Percentiles rank a stretch among this genome's conserved stretches.
These are phyloP conservation scores for Caenorhabditis wallacei DNA, from an alignment of 2,888 invertebrate genomes.

Conservation along the genomic window DNA sequence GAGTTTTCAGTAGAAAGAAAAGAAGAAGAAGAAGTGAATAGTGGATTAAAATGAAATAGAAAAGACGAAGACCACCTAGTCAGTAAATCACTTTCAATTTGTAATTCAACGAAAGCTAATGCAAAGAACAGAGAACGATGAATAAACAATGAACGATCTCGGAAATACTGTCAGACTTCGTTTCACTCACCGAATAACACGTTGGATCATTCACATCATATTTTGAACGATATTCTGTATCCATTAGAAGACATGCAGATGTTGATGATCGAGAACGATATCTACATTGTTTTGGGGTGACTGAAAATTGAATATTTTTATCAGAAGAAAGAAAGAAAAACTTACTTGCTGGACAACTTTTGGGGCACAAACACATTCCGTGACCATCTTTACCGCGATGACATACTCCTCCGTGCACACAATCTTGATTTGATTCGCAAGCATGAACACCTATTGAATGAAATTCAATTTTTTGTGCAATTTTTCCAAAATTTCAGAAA, in stretches of 20 bases:
- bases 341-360: conserved; percentile 79
- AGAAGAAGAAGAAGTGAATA: conserved; percentile 4
- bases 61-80: conserved; percentile 32
- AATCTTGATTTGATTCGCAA: conserved; percentile 78
- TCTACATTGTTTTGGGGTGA: conserved; percentile 56
- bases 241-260: conserved; percentile 75
- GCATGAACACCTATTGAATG: conserved; percentile 70
- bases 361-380: conserved; percentile 80
- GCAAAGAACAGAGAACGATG: conserved; percentile 22
- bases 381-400: conserved; percentile 73
- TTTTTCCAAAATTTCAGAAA: too few species aligned
- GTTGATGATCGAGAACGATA: conserved; percentile 2
- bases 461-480: too few species aligned
- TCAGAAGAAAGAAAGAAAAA: too few species aligned
- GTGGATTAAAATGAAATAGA: conserved; percentile 13
- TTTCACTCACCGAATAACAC: conserved; percentile 73
- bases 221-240: conserved; percentile 70
- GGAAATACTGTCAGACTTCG: too few species aligned
- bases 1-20: conserved; percentile 39
- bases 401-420: conserved; percentile 80
- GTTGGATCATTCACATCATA: conserved; percentile 74
- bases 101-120: neutral
- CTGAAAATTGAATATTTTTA: conserved; percentile 39
- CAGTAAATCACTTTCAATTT: conserved; percentile 21
- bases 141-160: conserved; percentile 12